A percentile compares a stretch with the other conserved stretches of the same genome.
phyloP scores from a whole-genome alignment of 2,797 vertebrate genomes.

The Onychomys arenicola region DNA sequence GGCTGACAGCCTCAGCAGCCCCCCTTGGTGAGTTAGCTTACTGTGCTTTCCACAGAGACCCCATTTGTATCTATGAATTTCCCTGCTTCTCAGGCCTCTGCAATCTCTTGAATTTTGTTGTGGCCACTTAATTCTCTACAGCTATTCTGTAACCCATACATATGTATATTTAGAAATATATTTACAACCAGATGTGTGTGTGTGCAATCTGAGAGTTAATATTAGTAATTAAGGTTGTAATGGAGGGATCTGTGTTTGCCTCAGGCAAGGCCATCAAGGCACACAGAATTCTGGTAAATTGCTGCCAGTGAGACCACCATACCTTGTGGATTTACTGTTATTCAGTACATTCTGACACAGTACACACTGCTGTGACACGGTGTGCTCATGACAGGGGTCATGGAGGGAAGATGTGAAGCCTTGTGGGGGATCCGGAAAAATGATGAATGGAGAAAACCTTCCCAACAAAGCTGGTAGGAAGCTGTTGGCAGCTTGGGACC shows the following conservation, averaged over 20 bases:
- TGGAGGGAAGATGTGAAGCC: neutral
- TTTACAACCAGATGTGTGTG: neutral
- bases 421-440: neutral
- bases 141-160: neutral
- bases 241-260: neutral
- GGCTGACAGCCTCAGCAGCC: neutral
- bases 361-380: neutral
- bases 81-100: neutral
- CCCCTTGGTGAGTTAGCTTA: neutral
- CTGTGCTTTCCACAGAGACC: neutral
- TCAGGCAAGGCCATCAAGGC: neutral
- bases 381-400: neutral
- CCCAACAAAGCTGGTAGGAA: neutral
- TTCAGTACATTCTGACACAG: neutral
- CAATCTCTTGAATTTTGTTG: neutral
- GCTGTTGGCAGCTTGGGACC: rapidly evolving
- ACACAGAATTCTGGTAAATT: neutral
- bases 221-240: neutral
- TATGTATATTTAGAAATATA: neutral
- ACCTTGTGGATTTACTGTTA: neutral
- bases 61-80: no score
- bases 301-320: neutral
- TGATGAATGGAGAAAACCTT: neutral
- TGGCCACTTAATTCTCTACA: neutral
- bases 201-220: neutral